Base-by-base conservation (phyloP, 2,888 invertebrate species). In the Branchipolynoe longqiensis region DNA sequence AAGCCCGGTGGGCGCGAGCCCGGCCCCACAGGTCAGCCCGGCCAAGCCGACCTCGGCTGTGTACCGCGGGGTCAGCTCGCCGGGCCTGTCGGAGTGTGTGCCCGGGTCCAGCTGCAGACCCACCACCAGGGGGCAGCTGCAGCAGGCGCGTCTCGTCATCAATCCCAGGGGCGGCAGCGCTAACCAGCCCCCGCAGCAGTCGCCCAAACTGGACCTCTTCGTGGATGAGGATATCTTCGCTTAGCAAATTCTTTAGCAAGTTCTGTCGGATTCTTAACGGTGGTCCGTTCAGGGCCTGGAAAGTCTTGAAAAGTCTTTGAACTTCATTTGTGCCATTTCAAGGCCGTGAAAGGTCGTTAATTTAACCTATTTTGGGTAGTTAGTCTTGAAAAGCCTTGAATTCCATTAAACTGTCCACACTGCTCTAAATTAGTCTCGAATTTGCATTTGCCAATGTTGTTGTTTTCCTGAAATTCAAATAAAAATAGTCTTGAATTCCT, bases 51-150 rank as follows among this genome's bases (percentile, higher is more conserved):
- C 14, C 14, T 69, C 69, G 18, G 69, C 69, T 18, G 4, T 36
- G 69, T 69, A 38, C 38, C 12, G 38, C 33, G 69, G 69, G 14
- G 69, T 69, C 6, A 69, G 14, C 22, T 69, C 69, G 0, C 69
- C 69, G 22, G 69, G 36, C 36, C 12, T 25, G 4, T 38, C 69
- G 14, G 14, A 12, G 18, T 14, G 22, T 2, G 22, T 14, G 18
- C 0, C 18, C 38, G 18, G 36, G 22, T 36, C 69, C 69, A 69
- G 69, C 69, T 69, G 69, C 38, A 69, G 69, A 69, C 69, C 69
- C 3, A 22, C 36, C 38, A 69, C 22, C 38, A 69, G 69, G 38
- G 33, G 4, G 2, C 3, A 1, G 18, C 3, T 69, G 14, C 69
- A 69, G n/a, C 69, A 38, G 1, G 12, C 69, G 2, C 2, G 69